Evolutionary conservation across 2,888 invertebrate species (phyloP).

Genomic region (Sarcophaga variegata): DNA sequence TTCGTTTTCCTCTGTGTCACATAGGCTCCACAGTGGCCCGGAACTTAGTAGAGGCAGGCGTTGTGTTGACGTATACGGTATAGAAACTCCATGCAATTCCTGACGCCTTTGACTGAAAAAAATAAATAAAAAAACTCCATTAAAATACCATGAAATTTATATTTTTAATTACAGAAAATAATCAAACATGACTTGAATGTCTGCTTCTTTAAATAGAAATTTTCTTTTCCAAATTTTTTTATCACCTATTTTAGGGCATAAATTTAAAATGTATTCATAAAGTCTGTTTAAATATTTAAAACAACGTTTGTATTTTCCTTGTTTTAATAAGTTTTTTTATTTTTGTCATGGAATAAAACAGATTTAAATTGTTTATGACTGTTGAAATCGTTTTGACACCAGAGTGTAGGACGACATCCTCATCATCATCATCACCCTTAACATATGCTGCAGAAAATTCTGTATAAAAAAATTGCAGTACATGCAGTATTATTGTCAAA

Average conservation of each 20-base stretch:
- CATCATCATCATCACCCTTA: slow-evolving; percentile 23
- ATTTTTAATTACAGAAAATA: no score
- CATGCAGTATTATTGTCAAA: slow-evolving; percentile 35
- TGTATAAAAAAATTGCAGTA: slow-evolving; percentile 11
- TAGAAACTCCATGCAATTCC: no score
- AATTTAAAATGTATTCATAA: not conserved
- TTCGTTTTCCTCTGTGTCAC: no score
- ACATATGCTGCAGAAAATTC: not conserved
- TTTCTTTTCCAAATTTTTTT: not conserved
- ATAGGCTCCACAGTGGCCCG: no score
- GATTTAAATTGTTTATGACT: slow-evolving; percentile 68
- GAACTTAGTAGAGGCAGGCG: no score
- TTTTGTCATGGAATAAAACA: slow-evolving; percentile 18
- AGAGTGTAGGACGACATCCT: slow-evolving; percentile 36
- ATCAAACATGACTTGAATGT: no score
- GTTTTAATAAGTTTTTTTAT: not conserved
- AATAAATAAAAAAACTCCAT: no score
- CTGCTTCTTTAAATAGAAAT: no score
- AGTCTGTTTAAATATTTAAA: slow-evolving; percentile 13
- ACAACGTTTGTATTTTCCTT: not conserved
- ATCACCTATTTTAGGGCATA: not conserved
- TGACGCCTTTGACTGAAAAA: no score
- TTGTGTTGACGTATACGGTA: no score
- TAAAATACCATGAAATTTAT: no score
- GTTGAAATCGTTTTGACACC: slow-evolving; percentile 58